phyloP scores from a whole-genome alignment of 2,888 invertebrate species.

The Euplagia quadripunctaria region DNA sequence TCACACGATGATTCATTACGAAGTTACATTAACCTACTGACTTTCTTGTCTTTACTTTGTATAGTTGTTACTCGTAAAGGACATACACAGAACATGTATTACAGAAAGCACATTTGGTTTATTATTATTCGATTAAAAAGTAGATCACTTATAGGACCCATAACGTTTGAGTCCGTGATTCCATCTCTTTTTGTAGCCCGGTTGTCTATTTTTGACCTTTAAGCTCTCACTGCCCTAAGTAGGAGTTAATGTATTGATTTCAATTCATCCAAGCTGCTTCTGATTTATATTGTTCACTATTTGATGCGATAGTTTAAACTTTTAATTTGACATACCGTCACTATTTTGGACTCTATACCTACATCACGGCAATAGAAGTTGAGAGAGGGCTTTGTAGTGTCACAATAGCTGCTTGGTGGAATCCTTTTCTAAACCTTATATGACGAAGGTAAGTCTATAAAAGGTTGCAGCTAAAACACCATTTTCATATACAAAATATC shows the following conservation, averaged over 20 bases:
- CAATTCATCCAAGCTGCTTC: neutral
- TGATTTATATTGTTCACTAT: too few relatives aligned
- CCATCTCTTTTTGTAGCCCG: neutral
- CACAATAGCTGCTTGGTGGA: too few relatives aligned
- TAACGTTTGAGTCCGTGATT: neutral
- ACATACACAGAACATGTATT: neutral
- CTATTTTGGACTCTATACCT: too few relatives aligned
- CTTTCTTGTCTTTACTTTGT: constrained; percentile 19
- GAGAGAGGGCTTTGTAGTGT: too few relatives aligned
- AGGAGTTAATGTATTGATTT: too few relatives aligned
- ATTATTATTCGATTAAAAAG: neutral
- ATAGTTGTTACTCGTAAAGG: neutral
- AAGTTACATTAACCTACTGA: constrained; percentile 38
- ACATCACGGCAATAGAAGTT: too few relatives aligned
- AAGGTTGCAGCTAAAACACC: too few relatives aligned
- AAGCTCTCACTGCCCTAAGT: neutral
- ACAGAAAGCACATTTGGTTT: neutral
- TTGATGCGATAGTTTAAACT: too few relatives aligned
- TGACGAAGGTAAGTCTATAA: too few relatives aligned
- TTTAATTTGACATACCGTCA: too few relatives aligned
- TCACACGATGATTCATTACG: constrained; percentile 65
- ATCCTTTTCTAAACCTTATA: too few relatives aligned
- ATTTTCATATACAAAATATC: too few relatives aligned
- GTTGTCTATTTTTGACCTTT: neutral
- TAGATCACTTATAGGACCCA: neutral